Base-by-base conservation (phyloP, 2,797 vertebrate species). In the Urosaurus nigricauda region DNA sequence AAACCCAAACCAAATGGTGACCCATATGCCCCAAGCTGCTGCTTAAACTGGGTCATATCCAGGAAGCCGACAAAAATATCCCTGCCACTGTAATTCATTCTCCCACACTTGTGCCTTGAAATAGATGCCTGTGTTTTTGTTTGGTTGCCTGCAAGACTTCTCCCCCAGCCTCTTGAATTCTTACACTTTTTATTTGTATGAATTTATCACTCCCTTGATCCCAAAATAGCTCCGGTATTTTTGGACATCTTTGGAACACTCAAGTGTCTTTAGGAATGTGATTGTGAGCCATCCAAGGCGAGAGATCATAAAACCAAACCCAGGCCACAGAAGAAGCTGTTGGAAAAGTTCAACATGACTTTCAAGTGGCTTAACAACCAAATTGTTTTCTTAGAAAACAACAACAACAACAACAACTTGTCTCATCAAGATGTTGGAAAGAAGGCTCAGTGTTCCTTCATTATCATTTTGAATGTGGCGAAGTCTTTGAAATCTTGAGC, bases 91-190 rank as follows among this genome's bases (percentile, higher is more conserved):
- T 84, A 75, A 90, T 89, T 92, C 1, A 14, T 88, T 95, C 91
- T 86, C 88, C 88, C 84, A 92, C 90, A 89, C 92, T 94, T 90
- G 81, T 85, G 89, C 53, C 93, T 87, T 53, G 84, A 91, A 96
- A 95, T 89, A 93, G 91, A 88, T 83, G 13, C 1, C 70, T 80
- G 0, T 32, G 43, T n/a, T 91, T 92, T 84, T 90, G 83, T 92
- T 94, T 94, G 80, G 91, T 91, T 92, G 89, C 56, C 53, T 92
- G 79, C 79, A 89, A 89, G 92, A 92, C 82, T 71, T 83, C 92
- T 47, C 35, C 83, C 77, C 89, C 85, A 86, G 70, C 87, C 79
- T 83, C 87, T 95, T 75, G 85, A 78, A 84, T 94, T 95, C 92
- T 92, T 93, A 91, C 0, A 0, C 87, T 93, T 88, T 88, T 93